These are phyloP conservation scores for Sarcophaga carnaria DNA, from an alignment of 2,888 invertebrate species.

Conservation along the genomic window DNA sequence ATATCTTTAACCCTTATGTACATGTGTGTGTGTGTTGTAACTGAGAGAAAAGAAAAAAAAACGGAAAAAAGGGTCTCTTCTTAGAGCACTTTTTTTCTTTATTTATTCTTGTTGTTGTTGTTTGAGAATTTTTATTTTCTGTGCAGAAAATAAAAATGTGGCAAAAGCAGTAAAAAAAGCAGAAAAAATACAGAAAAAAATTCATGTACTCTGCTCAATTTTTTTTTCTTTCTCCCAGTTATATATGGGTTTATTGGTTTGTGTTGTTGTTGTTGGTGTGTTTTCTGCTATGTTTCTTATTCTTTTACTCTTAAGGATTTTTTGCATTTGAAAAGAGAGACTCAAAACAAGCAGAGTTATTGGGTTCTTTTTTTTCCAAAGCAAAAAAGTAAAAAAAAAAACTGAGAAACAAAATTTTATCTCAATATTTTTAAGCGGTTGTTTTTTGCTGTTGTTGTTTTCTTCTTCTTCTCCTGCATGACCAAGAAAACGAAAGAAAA, in stretches of 20 bases:
- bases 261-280: slow-evolving; percentile 46
- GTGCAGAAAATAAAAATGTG: slow-evolving; percentile 66
- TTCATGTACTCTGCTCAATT: slow-evolving; percentile 67
- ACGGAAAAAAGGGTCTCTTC: slow-evolving; percentile 46
- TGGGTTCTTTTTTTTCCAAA: slow-evolving; percentile 45
- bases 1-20: slow-evolving; percentile 56
- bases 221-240: slow-evolving; percentile 58
- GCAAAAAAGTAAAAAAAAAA: slow-evolving; percentile 25
- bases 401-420: slow-evolving; percentile 33
- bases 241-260: slow-evolving; percentile 24
- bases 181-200: slow-evolving; percentile 49
- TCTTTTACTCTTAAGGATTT: slow-evolving; percentile 73
- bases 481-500: slow-evolving; percentile 57
- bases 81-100: slow-evolving; percentile 55
- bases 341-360: slow-evolving; percentile 70
- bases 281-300: slow-evolving; percentile 70
- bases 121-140: slow-evolving; percentile 66
- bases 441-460: not conserved
- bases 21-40: slow-evolving; percentile 36
- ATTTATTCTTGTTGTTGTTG: slow-evolving; percentile 31
- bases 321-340: slow-evolving; percentile 70
- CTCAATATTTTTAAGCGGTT: slow-evolving; percentile 39
- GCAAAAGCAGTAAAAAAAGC: slow-evolving; percentile 37
- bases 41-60: slow-evolving; percentile 15
- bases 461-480: slow-evolving; percentile 55